Conservation (phyloP, 2,888 invertebrate species). For the Nomada flava region DNA sequence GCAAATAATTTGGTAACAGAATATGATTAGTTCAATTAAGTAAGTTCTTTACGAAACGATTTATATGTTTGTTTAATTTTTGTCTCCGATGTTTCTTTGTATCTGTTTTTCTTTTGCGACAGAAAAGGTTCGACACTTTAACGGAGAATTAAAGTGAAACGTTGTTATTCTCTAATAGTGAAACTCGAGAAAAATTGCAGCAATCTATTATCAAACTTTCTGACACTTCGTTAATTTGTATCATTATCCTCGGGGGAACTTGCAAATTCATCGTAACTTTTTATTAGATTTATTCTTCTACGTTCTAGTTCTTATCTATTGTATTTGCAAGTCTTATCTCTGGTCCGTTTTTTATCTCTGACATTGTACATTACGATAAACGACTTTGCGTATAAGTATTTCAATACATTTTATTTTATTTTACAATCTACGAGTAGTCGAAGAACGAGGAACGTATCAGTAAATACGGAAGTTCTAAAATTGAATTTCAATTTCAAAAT, state of each 20-base stretch:
- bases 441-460: not conserved
- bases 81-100: not conserved
- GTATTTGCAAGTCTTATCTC: not conserved
- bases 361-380: not conserved
- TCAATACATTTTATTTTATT: not conserved
- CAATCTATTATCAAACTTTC: conserved; percentile 1
- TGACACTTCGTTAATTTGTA: conserved; percentile 5
- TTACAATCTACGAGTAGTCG: not conserved
- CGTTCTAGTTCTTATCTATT: not conserved
- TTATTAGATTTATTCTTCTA: not conserved
- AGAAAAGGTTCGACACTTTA: not conserved
- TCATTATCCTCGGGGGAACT: not conserved
- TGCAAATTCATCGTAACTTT: conserved; percentile 16
- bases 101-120: not conserved
- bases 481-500: not conserved
- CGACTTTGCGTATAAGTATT: not conserved
- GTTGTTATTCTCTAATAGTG: not conserved
- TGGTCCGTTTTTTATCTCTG: not conserved
- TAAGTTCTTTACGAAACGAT: no score
- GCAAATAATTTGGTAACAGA: no score
- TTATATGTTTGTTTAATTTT: not conserved
- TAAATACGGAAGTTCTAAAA: not conserved
- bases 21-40: no score
- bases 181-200: not conserved
- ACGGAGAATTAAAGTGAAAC: not conserved